Evolutionary conservation across 64 coral and sea anemone genomes (phyloP), one percentile per base, ranked within the genome.

Genomic region (Orbicella faveolata): DNA sequence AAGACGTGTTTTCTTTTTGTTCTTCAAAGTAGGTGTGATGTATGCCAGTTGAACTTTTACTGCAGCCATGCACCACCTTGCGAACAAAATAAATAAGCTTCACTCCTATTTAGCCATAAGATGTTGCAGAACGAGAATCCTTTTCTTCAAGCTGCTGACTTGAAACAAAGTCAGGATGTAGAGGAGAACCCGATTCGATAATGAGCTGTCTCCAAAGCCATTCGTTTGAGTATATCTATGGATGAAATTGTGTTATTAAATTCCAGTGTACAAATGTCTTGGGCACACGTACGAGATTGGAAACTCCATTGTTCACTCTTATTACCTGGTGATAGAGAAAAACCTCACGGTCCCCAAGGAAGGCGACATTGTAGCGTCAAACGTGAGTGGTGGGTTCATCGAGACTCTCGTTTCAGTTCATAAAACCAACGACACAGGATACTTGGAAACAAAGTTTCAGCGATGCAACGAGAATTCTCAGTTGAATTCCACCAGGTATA

Each of bases 301-400:
- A 9, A 59, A 85, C 26, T 11, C 41, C 15, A 19, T 66, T 34
- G 41, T 83, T 3, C 36, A 81, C 15, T 90, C 93, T 17, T 36
- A 90, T 33, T 94, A 94, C 83, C 34, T 94, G 17, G 93, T 90
- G 30, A 74, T 94, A 34, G 80, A 90, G 2, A 79, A 80, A 25
- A 23, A 20, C 1, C 30, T 16, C 12, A 30, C 83, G 3, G 39
- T 61, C 14, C 75, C 79, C 11, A 76, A 63, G 36, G 21, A 6
- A 82, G 93, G 93, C 54, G 93, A 94, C 66, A 77, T 94, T 10
- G n/a, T 94, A 30, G 77, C 87, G 6, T 81, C 93, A 17, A 61
- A 48, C 17, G 70, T 16, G 18, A 90, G 89, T 61, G 61, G 70
- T 52, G 93, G 93, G n/a, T 94, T 94, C 36, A 87, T 94, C 13